Conservation (phyloP, 2,113 vertebrate genomes). For the Cynopterus brachyotis region DNA sequence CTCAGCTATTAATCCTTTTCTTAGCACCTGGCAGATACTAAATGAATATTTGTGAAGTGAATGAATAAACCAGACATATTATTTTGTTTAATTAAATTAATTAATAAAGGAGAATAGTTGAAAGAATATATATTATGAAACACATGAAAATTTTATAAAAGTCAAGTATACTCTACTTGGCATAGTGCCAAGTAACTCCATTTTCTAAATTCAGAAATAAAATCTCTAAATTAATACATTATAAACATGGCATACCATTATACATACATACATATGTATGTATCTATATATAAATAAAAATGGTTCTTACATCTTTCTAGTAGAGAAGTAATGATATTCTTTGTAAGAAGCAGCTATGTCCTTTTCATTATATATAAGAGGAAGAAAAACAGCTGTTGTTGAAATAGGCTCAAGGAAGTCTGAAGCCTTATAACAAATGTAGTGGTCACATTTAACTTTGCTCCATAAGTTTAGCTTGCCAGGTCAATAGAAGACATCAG, state of each 20-base stretch:
- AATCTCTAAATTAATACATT: neutral
- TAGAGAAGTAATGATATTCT: slow-evolving; percentile 1
- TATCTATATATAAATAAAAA: neutral
- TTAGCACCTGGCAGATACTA: neutral
- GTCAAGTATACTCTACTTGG: neutral
- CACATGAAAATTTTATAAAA: slow-evolving; percentile 18
- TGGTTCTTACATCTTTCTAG: neutral
- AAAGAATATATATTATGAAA: slow-evolving; percentile 22
- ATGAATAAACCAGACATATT: slow-evolving; percentile 19
- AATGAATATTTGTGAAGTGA: slow-evolving; percentile 8
- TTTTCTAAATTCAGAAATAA: slow-evolving; percentile 49
- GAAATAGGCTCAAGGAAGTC: slow-evolving; percentile 13
- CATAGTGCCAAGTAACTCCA: neutral
- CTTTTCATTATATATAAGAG: neutral
- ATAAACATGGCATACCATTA: no score
- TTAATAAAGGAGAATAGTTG: slow-evolving; percentile 32
- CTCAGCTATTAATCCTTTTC: slow-evolving; percentile 7
- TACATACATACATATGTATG: no score
- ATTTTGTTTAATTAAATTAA: slow-evolving; percentile 58
- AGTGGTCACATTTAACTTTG: slow-evolving; percentile 55
- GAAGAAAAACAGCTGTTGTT: slow-evolving; percentile 45
- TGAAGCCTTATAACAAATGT: slow-evolving; percentile 68
- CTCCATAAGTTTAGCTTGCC: slow-evolving; percentile 22
- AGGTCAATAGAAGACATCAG: slow-evolving; percentile 75
- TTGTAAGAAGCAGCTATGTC: slow-evolving; percentile 12